Evolutionary conservation across 2,888 invertebrate species (phyloP), one percentile per base, ranked within the genome.

Genomic region (Escarpia spicata): DNA sequence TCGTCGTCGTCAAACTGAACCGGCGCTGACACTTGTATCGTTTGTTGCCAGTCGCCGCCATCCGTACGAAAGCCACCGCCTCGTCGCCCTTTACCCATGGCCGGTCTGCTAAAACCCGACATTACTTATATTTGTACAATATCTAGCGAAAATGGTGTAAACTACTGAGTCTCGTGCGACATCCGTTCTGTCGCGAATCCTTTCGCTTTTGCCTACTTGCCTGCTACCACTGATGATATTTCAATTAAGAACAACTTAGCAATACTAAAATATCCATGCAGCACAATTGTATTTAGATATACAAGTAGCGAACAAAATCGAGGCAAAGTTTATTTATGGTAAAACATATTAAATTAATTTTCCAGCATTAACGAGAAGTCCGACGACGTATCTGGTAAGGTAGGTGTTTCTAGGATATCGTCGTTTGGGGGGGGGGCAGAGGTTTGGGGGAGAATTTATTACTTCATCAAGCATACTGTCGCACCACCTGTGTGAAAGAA

Each of bases 231-330:
- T 75, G 19, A n/a, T 1, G 19, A 75, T 26, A 75, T 26, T 6
- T 75, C 75, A 75, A 75, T 75, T 75, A 75, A 75, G n/a, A 75
- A 75, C 75, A 75, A 26, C 75, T 75, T 75, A 75, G 26, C 75
- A 75, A 75, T 19, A 75, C 26, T 52, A 52, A 75, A 26, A 75
- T 15, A 75, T 4, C 4, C 26, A 26, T 15, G 19, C 26, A 19
- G 3, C 4, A 75, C 19, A n/a, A 26, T 26, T 15, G 75, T 75
- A 75, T 75, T 75, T 19, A 75, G 2, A 75, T 26, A 26, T 75
- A n/a, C 75, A 75, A 26, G n/a, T 75, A 75, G 19, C 6, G 75
- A 19, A 26, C 1, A 75, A 26, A 0, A 75, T 26, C 75, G 19
- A 75, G 75, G n/a, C 75, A 75, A 19, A 75, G 75, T 75, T 6